phyloP scores from a whole-genome alignment of 2,888 invertebrate genomes.

The Amiota communis region DNA sequence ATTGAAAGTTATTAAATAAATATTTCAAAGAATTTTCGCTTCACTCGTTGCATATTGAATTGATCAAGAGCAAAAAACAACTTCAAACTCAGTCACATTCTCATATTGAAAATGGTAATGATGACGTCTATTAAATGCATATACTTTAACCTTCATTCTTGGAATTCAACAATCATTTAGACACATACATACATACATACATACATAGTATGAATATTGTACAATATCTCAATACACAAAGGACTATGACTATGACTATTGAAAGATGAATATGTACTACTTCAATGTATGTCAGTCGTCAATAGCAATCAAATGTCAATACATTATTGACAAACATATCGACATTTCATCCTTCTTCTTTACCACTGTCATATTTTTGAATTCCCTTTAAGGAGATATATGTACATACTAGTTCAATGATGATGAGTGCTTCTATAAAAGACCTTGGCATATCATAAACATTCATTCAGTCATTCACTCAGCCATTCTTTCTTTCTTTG shows the following conservation, averaged over 20 bases:
- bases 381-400: no score
- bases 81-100: background rate
- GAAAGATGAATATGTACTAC: no score
- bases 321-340: background rate
- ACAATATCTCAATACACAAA: background rate
- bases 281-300: background rate
- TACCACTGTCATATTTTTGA: no score
- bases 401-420: no score
- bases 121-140: background rate
- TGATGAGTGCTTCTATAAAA: background rate
- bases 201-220: no score
- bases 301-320: slow-evolving; percentile 13
- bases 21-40: slow-evolving; percentile 6
- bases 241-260: no score
- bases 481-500: background rate
- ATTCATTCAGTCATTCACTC: background rate
- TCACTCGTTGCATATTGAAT: background rate
- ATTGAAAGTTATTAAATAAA: slow-evolving; percentile 12
- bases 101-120: background rate
- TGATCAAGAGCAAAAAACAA: background rate
- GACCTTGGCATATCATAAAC: background rate
- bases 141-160: slow-evolving; percentile 11
- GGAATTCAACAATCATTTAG: background rate
- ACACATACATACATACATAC: background rate
- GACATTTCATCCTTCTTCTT: no score